Evolutionary conservation across 2,797 vertebrate genomes (phyloP), one percentile per base, ranked within the genome.

Genomic region (Sebastes taczanowskii): DNA sequence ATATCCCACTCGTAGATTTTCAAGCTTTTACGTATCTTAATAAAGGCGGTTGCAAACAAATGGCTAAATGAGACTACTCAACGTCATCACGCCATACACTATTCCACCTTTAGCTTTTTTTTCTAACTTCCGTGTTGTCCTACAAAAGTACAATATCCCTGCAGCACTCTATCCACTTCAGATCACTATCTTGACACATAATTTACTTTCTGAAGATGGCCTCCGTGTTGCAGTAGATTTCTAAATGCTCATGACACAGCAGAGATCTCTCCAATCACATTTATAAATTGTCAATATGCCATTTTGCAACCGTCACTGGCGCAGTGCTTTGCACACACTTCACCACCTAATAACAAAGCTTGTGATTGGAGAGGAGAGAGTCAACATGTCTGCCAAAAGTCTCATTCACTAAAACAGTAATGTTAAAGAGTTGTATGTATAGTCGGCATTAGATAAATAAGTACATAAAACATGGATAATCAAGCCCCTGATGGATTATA

Each of bases 181-280:
- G 52, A 55, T 23, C 0, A 55, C 53, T 23, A 55, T 55, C 53
- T 55, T 55, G 22, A 23, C 53, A 55, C 52, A 1, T 53, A 0
- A 53, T 53, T 53, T 53, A 53, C 52, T 53, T 22, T 0, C 0
- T 53, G 52, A 53, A 53, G 52, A 20, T 22, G 0, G 52, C 4
- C 0, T 0, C 9, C 9, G 0, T 53, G 52, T 53, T 53, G 52
- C 20, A 0, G 20, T 22, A 53, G 52, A 53, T 53, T 22, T 49
- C 46, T 49, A 1, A 49, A 49, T 49, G 46, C 46, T 20, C 46
- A 20, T 0, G 46, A 49, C 16, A 0, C 46, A 49, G 46, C 16
- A 46, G 7, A 49, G 46, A 49, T 27, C 27, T 27, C 27, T 49
- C 46, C 46, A 49, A 49, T 53, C 52, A 53, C 52, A 53, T n/a